Base-by-base conservation (phyloP, 2,888 invertebrate genomes). In the Synanthedon formicaeformis region DNA sequence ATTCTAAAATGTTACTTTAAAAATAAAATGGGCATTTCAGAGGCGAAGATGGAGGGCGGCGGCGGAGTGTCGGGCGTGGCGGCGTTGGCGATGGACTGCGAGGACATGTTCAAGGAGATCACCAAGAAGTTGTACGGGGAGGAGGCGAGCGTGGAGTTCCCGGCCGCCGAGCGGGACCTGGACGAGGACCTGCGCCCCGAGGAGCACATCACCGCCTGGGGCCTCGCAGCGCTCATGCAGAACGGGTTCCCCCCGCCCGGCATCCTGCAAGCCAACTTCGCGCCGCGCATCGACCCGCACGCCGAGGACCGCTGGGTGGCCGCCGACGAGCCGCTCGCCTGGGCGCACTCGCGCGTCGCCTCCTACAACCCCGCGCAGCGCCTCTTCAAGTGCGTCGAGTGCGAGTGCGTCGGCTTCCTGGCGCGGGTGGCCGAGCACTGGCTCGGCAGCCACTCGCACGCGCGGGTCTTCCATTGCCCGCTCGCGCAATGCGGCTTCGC, bases 51-150 rank as follows among this genome's bases (percentile, higher is more conserved):
- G 90, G 90, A 90, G 72, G 72, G 71, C 58, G 77, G 79, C 78
- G 88, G 81, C 56, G 76, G 80, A 57, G 80, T 72, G 58, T 73
- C 71, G 65, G 71, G 77, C 71, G 83, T 80, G 57, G 80, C 90
- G 53, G 80, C 90, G 62, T 89, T 89, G 68, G 88, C 90, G 69
- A 88, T 91, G 82, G 91, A 91, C 80, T 90, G 94, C 87, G 94
- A 94, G 84, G 94, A 94, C 75, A 94, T 94, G 92, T 94, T 94
- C 79, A 96, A 96, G 81, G 96, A 96, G 90, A 96, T 96, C 73
- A 96, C 96, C 58, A 91, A 95, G 78, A 96, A 96, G 88, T 89
- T 96, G 63, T 96, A 96, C 84, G 96, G 96, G 59, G 95, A 95
- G 80, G 95, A 96, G 80, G 85, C 55, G 0, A 71, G 69, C 54